phyloP scores from a whole-genome alignment of 2,797 vertebrate species.

The Delichon dasypus region DNA sequence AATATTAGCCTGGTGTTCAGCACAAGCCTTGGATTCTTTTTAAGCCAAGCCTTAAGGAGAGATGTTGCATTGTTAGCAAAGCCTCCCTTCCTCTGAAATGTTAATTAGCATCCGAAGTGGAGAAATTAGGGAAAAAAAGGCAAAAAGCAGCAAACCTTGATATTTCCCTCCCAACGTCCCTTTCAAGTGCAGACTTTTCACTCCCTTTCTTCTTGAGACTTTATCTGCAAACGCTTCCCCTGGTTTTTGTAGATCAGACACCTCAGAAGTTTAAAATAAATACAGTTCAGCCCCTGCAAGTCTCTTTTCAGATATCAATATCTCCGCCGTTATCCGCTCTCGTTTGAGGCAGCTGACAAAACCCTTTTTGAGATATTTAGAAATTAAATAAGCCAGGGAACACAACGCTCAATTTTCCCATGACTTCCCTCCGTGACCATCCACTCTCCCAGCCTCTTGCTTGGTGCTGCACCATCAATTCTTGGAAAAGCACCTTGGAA shows the following conservation, averaged over 20 bases:
- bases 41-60: not conserved
- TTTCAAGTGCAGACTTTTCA: not conserved
- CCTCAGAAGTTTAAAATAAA: not conserved
- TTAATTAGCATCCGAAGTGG: not conserved
- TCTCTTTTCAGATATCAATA: not conserved
- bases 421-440: not conserved
- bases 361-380: not conserved
- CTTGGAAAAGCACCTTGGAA: not conserved
- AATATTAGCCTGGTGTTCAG: not conserved
- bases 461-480: not conserved
- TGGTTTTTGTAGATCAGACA: not conserved
- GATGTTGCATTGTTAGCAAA: not conserved
- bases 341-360: not conserved
- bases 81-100: constrained; percentile 17
- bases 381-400: not conserved
- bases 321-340: not conserved
- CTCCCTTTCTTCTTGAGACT: not conserved
- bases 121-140: not conserved
- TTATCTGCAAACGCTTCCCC: not conserved
- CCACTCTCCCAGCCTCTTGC: not conserved
- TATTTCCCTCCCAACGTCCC: not conserved
- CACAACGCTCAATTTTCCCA: not conserved
- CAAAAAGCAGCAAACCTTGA: not conserved
- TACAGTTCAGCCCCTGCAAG: not conserved
- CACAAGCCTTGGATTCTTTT: not conserved